A percentile compares a stretch with the other conserved stretches of the same genome.
phyloP scores from a whole-genome alignment of 2,113 vertebrate species.

The Xiphophorus hellerii region DNA sequence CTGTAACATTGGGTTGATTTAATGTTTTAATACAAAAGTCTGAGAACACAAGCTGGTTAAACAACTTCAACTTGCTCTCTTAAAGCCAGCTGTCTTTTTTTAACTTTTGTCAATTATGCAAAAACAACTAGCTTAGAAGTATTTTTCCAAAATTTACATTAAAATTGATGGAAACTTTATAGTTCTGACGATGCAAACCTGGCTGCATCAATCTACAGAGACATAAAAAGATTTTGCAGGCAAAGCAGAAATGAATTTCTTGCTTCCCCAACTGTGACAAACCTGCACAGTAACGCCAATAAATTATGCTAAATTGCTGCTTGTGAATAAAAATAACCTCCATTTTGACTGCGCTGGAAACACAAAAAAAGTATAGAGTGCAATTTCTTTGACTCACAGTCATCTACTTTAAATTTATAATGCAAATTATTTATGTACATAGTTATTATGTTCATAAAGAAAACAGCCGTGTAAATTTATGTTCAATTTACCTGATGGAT shows the following conservation, averaged over 20 bases:
- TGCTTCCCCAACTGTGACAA: neutral
- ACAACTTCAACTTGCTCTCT: too few relatives aligned
- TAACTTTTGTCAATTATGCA: too few relatives aligned
- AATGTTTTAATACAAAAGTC: too few relatives aligned
- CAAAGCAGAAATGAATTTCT: neutral
- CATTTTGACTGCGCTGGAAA: neutral
- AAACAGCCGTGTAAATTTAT: neutral
- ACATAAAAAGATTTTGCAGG: neutral
- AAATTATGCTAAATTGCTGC: neutral
- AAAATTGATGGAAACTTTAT: neutral
- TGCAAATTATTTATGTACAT: slow-evolving; percentile 7
- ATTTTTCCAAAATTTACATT: too few relatives aligned
- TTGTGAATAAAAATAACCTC: neutral
- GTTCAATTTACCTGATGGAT: neutral
- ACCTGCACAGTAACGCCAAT: neutral
- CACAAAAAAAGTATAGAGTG: neutral
- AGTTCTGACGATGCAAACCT: neutral
- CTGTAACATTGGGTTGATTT: too few relatives aligned
- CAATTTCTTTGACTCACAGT: neutral
- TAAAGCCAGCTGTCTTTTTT: too few relatives aligned
- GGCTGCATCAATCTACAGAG: neutral
- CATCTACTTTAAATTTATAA: neutral
- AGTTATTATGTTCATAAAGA: neutral
- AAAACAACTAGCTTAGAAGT: too few relatives aligned
- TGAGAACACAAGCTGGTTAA: too few relatives aligned